phyloP scores from a whole-genome alignment of 1,140 invertebrate species.

The Cotesia glomerata region DNA sequence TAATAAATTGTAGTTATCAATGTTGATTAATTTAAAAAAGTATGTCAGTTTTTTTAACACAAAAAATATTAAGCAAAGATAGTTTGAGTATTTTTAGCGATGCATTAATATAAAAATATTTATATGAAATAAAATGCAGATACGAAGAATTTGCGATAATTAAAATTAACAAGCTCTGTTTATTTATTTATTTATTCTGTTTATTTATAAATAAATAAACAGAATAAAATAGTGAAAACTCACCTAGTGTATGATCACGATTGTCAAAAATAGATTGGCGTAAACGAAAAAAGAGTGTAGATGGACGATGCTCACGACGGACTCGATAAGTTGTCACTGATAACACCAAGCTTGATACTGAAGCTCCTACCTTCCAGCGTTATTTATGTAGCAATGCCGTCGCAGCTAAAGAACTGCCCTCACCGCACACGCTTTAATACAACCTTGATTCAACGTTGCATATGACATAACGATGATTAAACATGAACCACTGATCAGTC shows the following conservation, averaged over 20 bases:
- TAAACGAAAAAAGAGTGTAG: not conserved
- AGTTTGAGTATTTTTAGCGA: too few relatives aligned
- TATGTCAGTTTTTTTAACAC: too few relatives aligned
- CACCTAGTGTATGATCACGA: constrained; percentile 3
- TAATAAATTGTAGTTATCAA: too few relatives aligned
- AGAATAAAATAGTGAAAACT: not conserved
- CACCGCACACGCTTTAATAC: constrained; percentile 7
- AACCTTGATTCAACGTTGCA: constrained; percentile 25
- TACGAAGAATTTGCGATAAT: too few relatives aligned
- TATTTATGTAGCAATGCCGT: constrained; percentile 25
- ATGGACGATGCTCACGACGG: constrained; percentile 15
- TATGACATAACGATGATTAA: constrained; percentile 31
- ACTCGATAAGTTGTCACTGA: constrained; percentile 27
- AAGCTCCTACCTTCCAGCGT: constrained; percentile 21
- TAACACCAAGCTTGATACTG: constrained; percentile 20
- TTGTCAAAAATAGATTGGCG: not conserved
- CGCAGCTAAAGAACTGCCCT: constrained; percentile 20
- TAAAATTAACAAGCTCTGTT: not conserved
- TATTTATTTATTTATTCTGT: too few relatives aligned
- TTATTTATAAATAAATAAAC: too few relatives aligned
- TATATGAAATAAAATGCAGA: too few relatives aligned
- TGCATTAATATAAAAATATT: too few relatives aligned
- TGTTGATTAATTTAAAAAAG: too few relatives aligned
- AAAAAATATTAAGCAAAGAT: too few relatives aligned
- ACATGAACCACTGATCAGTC: constrained; percentile 26